These are phyloP conservation scores for Cylloceria caligata DNA, from an alignment of 2,888 invertebrate genomes.

Conservation along the genomic window DNA sequence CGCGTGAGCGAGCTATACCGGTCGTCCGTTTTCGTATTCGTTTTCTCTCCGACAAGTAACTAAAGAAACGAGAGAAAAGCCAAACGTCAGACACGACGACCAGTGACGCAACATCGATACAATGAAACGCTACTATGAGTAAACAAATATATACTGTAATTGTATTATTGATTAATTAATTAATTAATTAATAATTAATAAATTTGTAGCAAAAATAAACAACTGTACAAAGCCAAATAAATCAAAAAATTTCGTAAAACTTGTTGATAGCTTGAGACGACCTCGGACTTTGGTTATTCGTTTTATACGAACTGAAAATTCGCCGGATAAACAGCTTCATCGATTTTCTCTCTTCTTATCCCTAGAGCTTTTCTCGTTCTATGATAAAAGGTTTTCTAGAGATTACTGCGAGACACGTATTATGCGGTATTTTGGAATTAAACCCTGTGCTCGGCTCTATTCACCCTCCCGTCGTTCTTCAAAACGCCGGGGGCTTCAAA, in stretches of 20 bases:
- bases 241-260: slow-evolving; percentile 80
- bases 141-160: slow-evolving; percentile 71
- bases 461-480: neutral
- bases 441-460: neutral
- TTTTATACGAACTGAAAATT: neutral
- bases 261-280: neutral
- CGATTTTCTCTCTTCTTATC: neutral
- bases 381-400: slow-evolving; percentile 6
- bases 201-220: slow-evolving; percentile 70
- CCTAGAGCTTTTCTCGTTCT: neutral
- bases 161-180: slow-evolving; percentile 77
- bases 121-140: slow-evolving; percentile 75
- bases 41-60: neutral
- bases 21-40: neutral
- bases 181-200: slow-evolving; percentile 46
- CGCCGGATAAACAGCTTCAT: slow-evolving; percentile 1
- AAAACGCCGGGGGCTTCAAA: slow-evolving; percentile 12
- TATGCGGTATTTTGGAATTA: slow-evolving; percentile 13
- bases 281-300: neutral
- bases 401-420: slow-evolving; percentile 17
- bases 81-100: neutral
- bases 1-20: neutral
- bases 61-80: neutral
- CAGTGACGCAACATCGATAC: slow-evolving; percentile 69
- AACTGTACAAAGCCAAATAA: slow-evolving; percentile 83